These are phyloP conservation scores for Micromesistius poutassou DNA, from an alignment of 2,797 vertebrate genomes.

Conservation along the genomic window DNA sequence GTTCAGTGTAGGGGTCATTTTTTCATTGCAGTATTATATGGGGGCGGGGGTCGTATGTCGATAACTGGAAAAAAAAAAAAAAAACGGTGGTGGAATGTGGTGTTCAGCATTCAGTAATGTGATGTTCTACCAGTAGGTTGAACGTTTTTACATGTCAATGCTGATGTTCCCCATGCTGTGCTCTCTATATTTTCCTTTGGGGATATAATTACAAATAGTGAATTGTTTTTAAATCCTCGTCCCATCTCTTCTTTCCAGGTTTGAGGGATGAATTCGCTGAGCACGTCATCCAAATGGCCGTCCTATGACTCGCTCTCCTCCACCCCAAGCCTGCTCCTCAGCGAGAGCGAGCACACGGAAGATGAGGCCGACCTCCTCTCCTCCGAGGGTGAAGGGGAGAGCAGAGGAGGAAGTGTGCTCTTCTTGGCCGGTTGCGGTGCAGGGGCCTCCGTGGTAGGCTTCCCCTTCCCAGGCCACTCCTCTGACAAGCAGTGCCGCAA, in stretches of 20 bases:
- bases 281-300: conserved; percentile 64
- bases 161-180: too few relatives aligned
- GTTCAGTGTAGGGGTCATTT: not conserved
- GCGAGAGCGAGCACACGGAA: conserved; percentile 70
- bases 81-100: not conserved
- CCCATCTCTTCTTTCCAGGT: not conserved
- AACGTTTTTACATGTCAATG: not conserved
- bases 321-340: conserved; percentile 53
- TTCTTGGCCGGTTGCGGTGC: conserved; percentile 17
- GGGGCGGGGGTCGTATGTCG: not conserved
- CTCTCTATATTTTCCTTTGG: not conserved
- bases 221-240: conserved; percentile 1
- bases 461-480: conserved; percentile 23
- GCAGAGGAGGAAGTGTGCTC: conserved; percentile 22
- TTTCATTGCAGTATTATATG: not conserved
- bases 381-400: conserved; percentile 59
- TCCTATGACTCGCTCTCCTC: conserved; percentile 67
- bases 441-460: conserved; percentile 24
- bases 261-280: conserved; percentile 65
- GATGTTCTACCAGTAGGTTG: not conserved
- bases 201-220: not conserved
- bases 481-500: conserved; percentile 14
- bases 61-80: not conserved
- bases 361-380: conserved; percentile 69
- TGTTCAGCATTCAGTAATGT: not conserved